A percentile compares a stretch with the other conserved stretches of the same genome.
Evolutionary conservation across 2,797 vertebrate genomes (phyloP).

Genomic region (Chrosomus eos): DNA sequence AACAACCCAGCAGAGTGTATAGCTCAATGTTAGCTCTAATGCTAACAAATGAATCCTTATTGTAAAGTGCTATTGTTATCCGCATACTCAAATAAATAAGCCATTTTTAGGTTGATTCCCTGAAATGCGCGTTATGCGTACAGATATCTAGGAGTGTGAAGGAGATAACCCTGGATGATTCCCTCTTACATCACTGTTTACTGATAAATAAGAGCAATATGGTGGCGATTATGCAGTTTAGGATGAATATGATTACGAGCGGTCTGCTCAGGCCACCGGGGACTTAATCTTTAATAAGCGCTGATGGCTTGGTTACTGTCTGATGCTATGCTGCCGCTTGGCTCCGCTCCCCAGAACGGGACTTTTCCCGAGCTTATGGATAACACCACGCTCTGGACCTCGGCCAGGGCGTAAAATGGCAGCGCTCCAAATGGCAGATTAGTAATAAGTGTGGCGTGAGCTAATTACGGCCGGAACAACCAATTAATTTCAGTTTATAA

Average conservation of each 20-base stretch:
- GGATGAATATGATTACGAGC: slow-evolving; percentile 77
- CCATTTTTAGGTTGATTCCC: not conserved
- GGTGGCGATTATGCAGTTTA: slow-evolving; percentile 78
- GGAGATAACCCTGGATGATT: not conserved
- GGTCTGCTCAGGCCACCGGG: slow-evolving; percentile 74
- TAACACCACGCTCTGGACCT: slow-evolving; percentile 71
- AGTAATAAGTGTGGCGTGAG: slow-evolving; percentile 79
- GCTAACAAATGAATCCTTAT: too few relatives aligned
- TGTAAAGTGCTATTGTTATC: too few relatives aligned
- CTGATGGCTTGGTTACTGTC: slow-evolving; percentile 63
- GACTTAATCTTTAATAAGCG: slow-evolving; percentile 83
- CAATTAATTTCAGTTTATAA: slow-evolving; percentile 82
- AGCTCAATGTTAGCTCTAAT: too few relatives aligned
- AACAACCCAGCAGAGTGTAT: too few relatives aligned
- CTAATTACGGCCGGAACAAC: slow-evolving; percentile 80
- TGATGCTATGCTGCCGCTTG: slow-evolving; percentile 58
- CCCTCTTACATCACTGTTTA: slow-evolving; percentile 76
- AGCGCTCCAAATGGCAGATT: slow-evolving; percentile 77
- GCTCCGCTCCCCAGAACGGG: slow-evolving; percentile 50
- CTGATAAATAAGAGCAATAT: slow-evolving; percentile 80
- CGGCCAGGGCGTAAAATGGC: slow-evolving; percentile 75
- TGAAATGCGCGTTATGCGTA: not conserved
- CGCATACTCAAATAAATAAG: not conserved
- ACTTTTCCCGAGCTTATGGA: slow-evolving; percentile 68
- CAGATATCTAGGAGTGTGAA: not conserved